Evolutionary conservation across 2,113 vertebrate species (phyloP), one percentile per base, ranked within the genome.

Genomic region (Dicentrarchus labrax): DNA sequence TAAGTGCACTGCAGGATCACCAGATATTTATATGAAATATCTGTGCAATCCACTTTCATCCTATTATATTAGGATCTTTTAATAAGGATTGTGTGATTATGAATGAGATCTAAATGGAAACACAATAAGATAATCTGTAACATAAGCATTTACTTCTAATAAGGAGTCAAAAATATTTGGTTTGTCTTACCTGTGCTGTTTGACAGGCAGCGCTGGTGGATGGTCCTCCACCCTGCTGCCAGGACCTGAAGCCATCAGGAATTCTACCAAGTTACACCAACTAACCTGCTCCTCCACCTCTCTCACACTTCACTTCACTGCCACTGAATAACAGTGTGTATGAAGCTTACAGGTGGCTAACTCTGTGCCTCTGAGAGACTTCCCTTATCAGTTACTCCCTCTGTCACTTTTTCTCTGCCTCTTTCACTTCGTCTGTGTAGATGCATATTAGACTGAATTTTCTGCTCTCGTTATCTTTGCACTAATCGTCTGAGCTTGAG

Each of bases 151-250:
- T 36, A 43, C n/a, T 4, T 38, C 2, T 24, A 12, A 41, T 48
- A 11, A 21, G 16, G 30, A 30, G 30, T 30, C 30, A 30, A 30
- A 21, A 72, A 10, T 62, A 24, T 56, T 64, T 22, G 19, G 56
- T 51, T 38, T 39, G 19, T 83, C 88, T 89, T 91, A 96, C 95
- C 94, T 93, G 86, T 80, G 94, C 76, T 93, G 92, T 91, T 95
- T 96, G 77, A 88, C 78, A 30, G 95, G 95, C 79, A 96, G 83
- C 5, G 76, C 90, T 6, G 95, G 95, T 7, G 94, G 92, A 8
- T 39, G 56, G 5, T 54, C 70, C 36, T 87, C 72, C 2, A 1
- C 70, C 62, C 64, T 67, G 68, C 45, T 70, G 30, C 38, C 47
- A 48, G 69, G 15, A 76, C 43, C 76, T 30, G 84, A 89, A 56